Evolutionary conservation across 2,113 vertebrate genomes (phyloP).

Genomic region (Gallinago media): DNA sequence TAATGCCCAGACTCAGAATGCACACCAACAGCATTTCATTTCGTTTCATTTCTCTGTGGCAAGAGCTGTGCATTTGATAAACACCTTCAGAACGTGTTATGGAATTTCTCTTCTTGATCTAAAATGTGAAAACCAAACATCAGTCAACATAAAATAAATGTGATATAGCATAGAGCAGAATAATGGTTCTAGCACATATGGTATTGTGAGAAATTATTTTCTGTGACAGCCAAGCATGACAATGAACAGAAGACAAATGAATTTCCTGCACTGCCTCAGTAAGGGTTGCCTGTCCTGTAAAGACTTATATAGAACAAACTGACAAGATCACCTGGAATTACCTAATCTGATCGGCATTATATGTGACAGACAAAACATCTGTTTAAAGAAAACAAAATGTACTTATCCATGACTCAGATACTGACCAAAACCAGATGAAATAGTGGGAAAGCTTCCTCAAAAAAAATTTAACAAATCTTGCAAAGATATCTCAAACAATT

Average conservation of each 20-base stretch:
- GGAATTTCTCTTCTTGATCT: background rate
- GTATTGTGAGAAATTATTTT: constrained; percentile 49
- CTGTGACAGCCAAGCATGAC: constrained; percentile 32
- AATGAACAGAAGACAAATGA: constrained; percentile 50
- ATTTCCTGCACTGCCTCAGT: constrained; percentile 38
- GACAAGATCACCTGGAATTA: constrained; percentile 62
- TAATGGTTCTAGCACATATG: constrained; percentile 30
- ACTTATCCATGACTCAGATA: background rate
- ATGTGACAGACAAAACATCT: constrained; percentile 63
- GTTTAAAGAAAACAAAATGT: constrained; percentile 48
- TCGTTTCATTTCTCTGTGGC: background rate
- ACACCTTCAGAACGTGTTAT: background rate
- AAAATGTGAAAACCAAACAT: constrained; percentile 19
- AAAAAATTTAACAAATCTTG: background rate
- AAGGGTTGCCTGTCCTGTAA: constrained; percentile 22
- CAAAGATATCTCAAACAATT: constrained; percentile 7
- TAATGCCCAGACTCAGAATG: background rate
- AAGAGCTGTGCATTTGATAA: background rate
- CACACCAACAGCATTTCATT: background rate
- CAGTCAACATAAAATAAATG: constrained; percentile 37
- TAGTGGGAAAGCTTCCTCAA: background rate
- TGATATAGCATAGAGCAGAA: background rate
- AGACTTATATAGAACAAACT: constrained; percentile 45
- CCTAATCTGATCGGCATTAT: constrained; percentile 58
- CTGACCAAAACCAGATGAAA: constrained; percentile 49